Evolutionary conservation across 2,797 vertebrate species (phyloP), one percentile per base, ranked within the genome.

Genomic region (Labroides dimidiatus): DNA sequence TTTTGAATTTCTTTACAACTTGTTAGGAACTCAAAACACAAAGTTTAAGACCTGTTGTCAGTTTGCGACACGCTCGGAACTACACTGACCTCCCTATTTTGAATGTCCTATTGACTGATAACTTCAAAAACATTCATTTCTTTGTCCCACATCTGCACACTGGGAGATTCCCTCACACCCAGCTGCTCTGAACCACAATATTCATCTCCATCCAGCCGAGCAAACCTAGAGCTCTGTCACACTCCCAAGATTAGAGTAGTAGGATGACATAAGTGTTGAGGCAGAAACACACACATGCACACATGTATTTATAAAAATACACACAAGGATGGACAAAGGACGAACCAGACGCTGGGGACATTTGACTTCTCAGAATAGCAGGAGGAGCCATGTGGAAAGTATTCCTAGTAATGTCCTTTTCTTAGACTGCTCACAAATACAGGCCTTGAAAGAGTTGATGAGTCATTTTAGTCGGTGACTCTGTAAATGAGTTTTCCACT

Each of bases 341-440:
- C 74, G 53, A 57, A 76, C 69, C 68, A 57, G 36, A 45, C 47
- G 17, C 44, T 57, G 58, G 60, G 45, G 52, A 75, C 79, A 82
- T 90, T 77, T 68, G 44, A 71, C 73, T 50, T 71, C 82, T 88
- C 33, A 84, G 85, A 91, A 90, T 91, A 89, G 82, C 72, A 43
- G 43, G 62, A 65, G 69, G 61, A 74, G 64, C 21, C 73, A 67
- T 79, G 82, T 90, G 92, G 92, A 92, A 93, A 92, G 81, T 89
- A 93, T 93, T 91, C 63, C 63, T 81, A 83, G 87, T 87, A 89
- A 90, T 91, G 84, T 75, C 84, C 79, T 92, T 90, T 91, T 91
- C 83, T 90, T 88, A 91, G 88, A 42, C 71, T 37, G 69, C 75
- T 77, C 47, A 64, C 80, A 69, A 20, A 53, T 39, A 82, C 67